A percentile compares a stretch with the other conserved stretches of the same genome.
Evolutionary conservation across 2,797 vertebrate species (phyloP).

Genomic region (Hyperoplus immaculatus): DNA sequence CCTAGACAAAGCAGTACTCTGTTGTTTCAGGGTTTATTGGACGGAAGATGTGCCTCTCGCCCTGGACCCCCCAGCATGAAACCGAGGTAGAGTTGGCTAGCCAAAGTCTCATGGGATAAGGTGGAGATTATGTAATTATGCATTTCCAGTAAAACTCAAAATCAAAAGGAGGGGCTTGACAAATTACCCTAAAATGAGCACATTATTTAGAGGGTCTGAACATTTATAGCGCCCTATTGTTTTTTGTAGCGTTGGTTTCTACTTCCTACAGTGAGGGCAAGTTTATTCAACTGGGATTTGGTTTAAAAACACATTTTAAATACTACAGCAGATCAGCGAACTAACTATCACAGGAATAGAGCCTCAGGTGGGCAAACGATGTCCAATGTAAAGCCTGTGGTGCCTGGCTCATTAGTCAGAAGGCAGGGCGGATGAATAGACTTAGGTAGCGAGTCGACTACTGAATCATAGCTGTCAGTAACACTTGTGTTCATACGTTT

Average conservation of each 20-base stretch:
- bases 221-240: not conserved
- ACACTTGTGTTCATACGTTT: not conserved
- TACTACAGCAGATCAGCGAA: constrained; percentile 8
- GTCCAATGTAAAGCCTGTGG: not conserved
- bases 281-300: not conserved
- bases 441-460: not conserved
- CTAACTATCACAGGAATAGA: not conserved
- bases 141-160: constrained; percentile 25
- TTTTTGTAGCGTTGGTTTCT: not conserved
- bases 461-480: not conserved
- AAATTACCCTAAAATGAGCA: constrained; percentile 1
- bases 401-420: constrained; percentile 2
- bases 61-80: constrained; percentile 34
- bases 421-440: not conserved
- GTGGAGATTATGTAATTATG: constrained; percentile 15
- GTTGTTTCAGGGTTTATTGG: constrained; percentile 65
- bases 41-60: constrained; percentile 33
- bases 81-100: constrained; percentile 16
- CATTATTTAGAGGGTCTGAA: not conserved
- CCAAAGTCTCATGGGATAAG: not conserved
- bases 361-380: not conserved
- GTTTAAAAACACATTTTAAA: constrained; percentile 11
- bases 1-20: constrained; percentile 70
- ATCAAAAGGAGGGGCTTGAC: constrained; percentile 12
- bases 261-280: not conserved